phyloP scores from a whole-genome alignment of 92 coral and sea anemone genomes.

The Meandrina meandrites region DNA sequence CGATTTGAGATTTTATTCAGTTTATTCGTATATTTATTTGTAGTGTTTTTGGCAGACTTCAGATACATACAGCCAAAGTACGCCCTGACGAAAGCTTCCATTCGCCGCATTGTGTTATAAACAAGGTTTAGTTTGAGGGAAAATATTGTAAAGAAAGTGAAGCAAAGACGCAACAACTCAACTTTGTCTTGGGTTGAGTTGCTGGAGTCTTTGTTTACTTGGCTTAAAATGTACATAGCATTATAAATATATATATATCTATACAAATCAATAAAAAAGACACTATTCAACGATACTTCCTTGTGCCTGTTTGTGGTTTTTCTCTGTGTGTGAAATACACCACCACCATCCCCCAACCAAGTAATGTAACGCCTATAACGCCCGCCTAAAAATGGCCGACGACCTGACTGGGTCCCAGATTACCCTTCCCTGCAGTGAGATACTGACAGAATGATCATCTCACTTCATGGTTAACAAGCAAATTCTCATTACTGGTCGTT shows the following conservation, averaged over 20 bases:
- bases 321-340: not conserved
- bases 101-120: not conserved
- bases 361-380: too few species aligned
- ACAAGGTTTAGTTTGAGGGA: constrained; percentile 2
- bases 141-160: too few species aligned
- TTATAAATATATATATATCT: constrained; percentile 13
- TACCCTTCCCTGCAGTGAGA: too few species aligned
- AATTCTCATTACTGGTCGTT: too few species aligned
- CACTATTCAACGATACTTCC: not conserved
- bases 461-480: too few species aligned
- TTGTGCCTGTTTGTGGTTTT: not conserved
- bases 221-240: constrained; percentile 24
- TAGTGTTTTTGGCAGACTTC: constrained; percentile 11
- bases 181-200: not conserved
- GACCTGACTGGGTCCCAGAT: too few species aligned
- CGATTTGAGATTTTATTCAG: constrained; percentile 23
- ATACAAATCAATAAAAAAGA: constrained; percentile 33
- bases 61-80: not conserved
- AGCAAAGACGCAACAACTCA: not conserved
- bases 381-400: too few species aligned
- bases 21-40: constrained; percentile 4
- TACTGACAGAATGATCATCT: too few species aligned
- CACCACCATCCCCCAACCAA: too few species aligned
- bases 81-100: constrained; percentile 7
- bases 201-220: not conserved